Evolutionary conservation across 2,113 vertebrate species (phyloP).

Genomic region (Acrocephalus arundinaceus): DNA sequence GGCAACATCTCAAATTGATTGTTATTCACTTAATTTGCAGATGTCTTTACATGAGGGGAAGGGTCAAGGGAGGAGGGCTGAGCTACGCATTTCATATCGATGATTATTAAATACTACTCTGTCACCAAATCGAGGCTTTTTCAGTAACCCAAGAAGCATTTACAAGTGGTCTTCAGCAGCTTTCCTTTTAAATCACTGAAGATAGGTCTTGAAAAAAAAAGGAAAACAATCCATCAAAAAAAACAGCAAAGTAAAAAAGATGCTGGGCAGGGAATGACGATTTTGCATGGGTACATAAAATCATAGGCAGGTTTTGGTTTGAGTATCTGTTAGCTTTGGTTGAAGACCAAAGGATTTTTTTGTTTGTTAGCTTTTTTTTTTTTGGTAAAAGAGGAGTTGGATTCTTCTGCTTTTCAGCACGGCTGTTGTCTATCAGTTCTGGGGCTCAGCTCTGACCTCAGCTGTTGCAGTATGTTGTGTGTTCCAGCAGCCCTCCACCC

Average conservation of each 20-base stretch:
- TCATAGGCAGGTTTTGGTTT: background rate
- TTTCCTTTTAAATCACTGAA: background rate
- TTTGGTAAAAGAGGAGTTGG: background rate
- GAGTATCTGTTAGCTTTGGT: background rate
- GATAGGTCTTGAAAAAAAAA: background rate
- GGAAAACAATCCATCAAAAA: background rate
- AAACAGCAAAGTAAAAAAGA: no score
- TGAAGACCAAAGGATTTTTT: background rate
- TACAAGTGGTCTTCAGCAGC: background rate
- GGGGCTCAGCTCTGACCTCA: background rate
- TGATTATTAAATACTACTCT: slow-evolving; percentile 25
- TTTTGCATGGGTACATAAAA: background rate
- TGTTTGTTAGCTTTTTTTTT: background rate
- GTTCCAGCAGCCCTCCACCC: background rate
- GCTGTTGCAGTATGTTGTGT: background rate
- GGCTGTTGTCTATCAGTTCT: background rate
- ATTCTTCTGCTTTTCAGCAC: background rate
- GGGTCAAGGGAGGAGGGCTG: background rate
- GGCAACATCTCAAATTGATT: background rate
- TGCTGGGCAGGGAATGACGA: background rate
- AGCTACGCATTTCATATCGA: background rate
- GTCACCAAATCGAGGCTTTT: background rate
- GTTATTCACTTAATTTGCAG: slow-evolving; percentile 42
- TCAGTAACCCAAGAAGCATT: background rate
- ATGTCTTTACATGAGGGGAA: slow-evolving; percentile 36